Evolutionary conservation across 2,888 invertebrate genomes (phyloP), one percentile per base, ranked within the genome.

Genomic region (Priocnemis perturbator): DNA sequence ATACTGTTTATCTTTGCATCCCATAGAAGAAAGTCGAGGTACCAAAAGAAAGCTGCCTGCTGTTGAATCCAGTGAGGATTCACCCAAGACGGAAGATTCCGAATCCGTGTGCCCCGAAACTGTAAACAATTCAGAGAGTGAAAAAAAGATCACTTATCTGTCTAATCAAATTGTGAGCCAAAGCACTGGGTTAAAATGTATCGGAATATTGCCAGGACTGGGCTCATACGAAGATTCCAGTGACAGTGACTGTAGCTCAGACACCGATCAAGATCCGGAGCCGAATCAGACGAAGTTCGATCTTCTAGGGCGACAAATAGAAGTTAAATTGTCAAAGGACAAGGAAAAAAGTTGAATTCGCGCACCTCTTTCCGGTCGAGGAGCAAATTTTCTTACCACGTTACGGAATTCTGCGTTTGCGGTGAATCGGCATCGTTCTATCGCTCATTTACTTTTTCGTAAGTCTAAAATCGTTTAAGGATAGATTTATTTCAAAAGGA

Each of bases 161-260:
- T 17, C 53, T 59, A 73, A 55, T 56, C 65, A 64, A 69, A 15
- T 66, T 55, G 19, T 53, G 20, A 65, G 17, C 47, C 63, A 69
- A 52, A 58, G 77, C 3, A 78, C 83, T 21, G 85, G 85, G 7
- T 79, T 95, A 73, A 92, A 91, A 45, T 95, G 95, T 83, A 92
- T 96, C 67, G 97, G 94, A 0, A 93, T 96, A 60, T 90, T 97
- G 66, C 97, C 97, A 0, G 97, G 97, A 0, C 91, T 97, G 62
- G 96, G 96, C 0, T 92, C 93, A 73, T 97, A 95, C 82, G 92
- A 92, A 0, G 93, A 94, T 69, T 94, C 95, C 0, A 94, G 92
- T 77, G 92, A 92, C 73, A 91, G 91, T 78, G 92, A 92, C 65
- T 89, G 92, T 61, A 94, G 94, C 85, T 93, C 94, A 0, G 94